Base-by-base conservation (phyloP, 1,140 invertebrate genomes). In the Macrotrachela quadricornifera region DNA sequence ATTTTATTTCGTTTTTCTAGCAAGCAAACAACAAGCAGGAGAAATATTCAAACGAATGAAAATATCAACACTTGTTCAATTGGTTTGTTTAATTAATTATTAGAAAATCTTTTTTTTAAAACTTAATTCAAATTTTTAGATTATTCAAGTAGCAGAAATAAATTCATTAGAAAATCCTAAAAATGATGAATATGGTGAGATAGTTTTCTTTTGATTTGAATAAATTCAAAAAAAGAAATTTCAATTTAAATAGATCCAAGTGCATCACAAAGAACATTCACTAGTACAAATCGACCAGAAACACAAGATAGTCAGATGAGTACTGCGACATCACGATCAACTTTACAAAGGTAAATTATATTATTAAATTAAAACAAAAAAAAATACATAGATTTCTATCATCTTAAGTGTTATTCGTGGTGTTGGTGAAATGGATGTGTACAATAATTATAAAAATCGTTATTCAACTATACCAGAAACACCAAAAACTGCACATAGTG, bases 11-110 rank as follows among this genome's bases (percentile, higher is more conserved):
- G 2, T 30, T 30, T 50, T 15, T 56, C 2, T 49, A 47, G 50
- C 50, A 36, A 48, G 39, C 15, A 18, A 42, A 10, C 50, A 40
- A 43, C 49, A 49, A 30, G 38, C 16, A 59, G 69, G 73, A 68
- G 74, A 75, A 62, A 64, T 74, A 12, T 75, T 74, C 59, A 70
- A 70, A 54, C 57, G 74, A 42, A 73, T 75, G 62, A 73, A 73
- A 60, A 56, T 71, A 17, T 62, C 69, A 12, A 69, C 69, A 41
- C 69, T 75, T 62, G 66, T 74, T 16, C 70, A 71, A 52, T 54
- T 75, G 61, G 66, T 71, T 58, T 62, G 61, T 42, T 11, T 56
- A 17, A 1, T 52, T 39, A 10, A 14, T 46, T 50, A 15, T 18
- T 2, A n/a, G 17, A 44, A 2, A 6, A 15, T 44, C 2, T 44